phyloP scores from a whole-genome alignment of 1,140 invertebrate genomes.

The Heliothis subflexa region DNA sequence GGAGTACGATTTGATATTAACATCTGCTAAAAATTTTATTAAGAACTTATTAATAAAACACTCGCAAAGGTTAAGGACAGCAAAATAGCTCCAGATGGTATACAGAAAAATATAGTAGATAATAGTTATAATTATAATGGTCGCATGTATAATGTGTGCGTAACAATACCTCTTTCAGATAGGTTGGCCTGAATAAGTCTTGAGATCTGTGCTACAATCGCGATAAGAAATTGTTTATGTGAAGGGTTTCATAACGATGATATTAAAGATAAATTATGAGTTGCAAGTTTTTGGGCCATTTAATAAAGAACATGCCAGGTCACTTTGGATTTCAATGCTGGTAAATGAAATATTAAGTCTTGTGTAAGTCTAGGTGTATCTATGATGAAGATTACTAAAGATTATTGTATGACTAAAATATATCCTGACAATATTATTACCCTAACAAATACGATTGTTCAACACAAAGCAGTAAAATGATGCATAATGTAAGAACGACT shows the following conservation, averaged over 20 bases:
- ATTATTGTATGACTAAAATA: background rate
- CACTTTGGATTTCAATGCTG: too few relatives aligned
- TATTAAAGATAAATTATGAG: conserved; percentile 17
- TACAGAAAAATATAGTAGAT: background rate
- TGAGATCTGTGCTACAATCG: conserved; percentile 31
- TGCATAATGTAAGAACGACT: conserved; percentile 25
- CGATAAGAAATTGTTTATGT: conserved; percentile 30
- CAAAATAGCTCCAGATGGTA: background rate
- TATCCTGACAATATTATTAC: background rate
- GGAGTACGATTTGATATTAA: conserved; percentile 28
- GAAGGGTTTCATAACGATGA: conserved; percentile 12
- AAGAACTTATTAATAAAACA: conserved; percentile 14
- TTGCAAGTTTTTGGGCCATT: background rate
- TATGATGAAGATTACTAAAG: too few relatives aligned
- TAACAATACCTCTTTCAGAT: conserved; percentile 28
- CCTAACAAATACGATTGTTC: conserved; percentile 18
- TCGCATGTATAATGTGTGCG: background rate
- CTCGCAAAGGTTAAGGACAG: conserved; percentile 19
- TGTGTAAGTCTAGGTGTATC: too few relatives aligned
- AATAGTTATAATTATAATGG: background rate
- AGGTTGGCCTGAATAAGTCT: conserved; percentile 35
- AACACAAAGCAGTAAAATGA: conserved; percentile 15
- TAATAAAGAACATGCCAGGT: too few relatives aligned
- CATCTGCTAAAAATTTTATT: conserved; percentile 23
- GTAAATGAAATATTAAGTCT: too few relatives aligned